Evolutionary conservation across 2,797 vertebrate species (phyloP).

Genomic region (Myotis myotis): DNA sequence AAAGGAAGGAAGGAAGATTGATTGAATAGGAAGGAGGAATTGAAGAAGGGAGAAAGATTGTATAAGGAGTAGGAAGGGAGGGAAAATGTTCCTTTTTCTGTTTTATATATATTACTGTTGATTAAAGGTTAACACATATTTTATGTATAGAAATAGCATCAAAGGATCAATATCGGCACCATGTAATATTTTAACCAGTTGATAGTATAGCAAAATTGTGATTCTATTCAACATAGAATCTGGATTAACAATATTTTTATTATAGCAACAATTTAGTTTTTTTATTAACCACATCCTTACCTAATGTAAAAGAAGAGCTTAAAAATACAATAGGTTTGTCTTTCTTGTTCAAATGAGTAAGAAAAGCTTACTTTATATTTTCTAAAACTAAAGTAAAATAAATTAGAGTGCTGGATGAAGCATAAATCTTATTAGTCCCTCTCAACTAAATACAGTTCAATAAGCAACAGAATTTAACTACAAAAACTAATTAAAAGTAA

Average conservation of each 20-base stretch:
- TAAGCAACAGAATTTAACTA: slow-evolving; percentile 52
- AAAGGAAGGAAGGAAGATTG: rapidly evolving
- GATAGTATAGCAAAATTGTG: not conserved
- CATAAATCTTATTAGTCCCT: slow-evolving; percentile 52
- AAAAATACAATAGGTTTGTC: not conserved
- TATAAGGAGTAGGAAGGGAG: not conserved
- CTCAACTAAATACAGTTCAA: slow-evolving; percentile 32
- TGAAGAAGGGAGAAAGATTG: not conserved
- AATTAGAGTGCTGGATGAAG: not conserved
- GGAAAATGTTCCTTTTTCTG: not conserved
- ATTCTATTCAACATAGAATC: not conserved
- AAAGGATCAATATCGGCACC: not conserved
- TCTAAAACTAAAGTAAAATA: slow-evolving; percentile 54
- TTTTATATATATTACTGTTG: not conserved
- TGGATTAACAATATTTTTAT: not conserved
- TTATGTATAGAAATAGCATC: not conserved
- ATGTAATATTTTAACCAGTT: not conserved
- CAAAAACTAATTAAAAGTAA: slow-evolving; percentile 61
- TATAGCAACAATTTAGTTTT: not conserved
- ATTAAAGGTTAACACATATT: not conserved
- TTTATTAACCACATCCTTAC: not conserved
- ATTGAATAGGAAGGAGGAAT: not conserved
- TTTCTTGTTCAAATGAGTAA: not conserved
- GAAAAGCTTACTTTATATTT: slow-evolving; percentile 34
- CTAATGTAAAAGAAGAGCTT: not conserved